Conservation (phyloP, 2,888 invertebrate species). For the Mythimna lalbum region DNA sequence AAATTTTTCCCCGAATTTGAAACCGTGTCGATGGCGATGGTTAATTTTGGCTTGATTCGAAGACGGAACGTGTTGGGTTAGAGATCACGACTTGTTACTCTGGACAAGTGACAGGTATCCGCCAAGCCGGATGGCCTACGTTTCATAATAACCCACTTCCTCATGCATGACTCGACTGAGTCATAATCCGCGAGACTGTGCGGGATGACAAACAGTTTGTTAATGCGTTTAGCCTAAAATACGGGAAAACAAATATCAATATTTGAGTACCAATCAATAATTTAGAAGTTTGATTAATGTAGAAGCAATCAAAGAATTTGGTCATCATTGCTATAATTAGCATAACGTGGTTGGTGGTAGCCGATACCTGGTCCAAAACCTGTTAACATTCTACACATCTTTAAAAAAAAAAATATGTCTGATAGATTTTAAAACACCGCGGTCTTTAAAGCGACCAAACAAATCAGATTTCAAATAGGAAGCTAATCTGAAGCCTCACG, state of each 20-base stretch:
- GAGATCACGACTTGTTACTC: constrained; percentile 29
- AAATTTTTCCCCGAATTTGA: constrained; percentile 29
- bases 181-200: constrained; percentile 28
- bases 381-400: neutral
- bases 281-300: neutral
- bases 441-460: neutral
- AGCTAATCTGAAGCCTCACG: constrained; percentile 16
- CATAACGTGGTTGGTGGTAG: neutral
- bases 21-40: constrained; percentile 3
- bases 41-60: constrained; percentile 18
- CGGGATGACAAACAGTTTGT: constrained; percentile 9
- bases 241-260: neutral
- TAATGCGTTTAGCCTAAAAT: constrained; percentile 14
- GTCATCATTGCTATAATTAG: neutral
- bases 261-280: neutral
- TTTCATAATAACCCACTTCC: constrained; percentile 50
- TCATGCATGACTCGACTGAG: constrained; percentile 42
- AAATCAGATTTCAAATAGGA: constrained; percentile 17
- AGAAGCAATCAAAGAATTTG: neutral
- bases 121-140: constrained; percentile 22
- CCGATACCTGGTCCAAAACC: neutral
- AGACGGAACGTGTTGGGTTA: constrained; percentile 26
- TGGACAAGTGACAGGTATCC: constrained; percentile 34
- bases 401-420: neutral
- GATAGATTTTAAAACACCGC: neutral